Base-by-base conservation (phyloP, 2,888 invertebrate genomes). In the Leptinotarsa peninsularis region DNA sequence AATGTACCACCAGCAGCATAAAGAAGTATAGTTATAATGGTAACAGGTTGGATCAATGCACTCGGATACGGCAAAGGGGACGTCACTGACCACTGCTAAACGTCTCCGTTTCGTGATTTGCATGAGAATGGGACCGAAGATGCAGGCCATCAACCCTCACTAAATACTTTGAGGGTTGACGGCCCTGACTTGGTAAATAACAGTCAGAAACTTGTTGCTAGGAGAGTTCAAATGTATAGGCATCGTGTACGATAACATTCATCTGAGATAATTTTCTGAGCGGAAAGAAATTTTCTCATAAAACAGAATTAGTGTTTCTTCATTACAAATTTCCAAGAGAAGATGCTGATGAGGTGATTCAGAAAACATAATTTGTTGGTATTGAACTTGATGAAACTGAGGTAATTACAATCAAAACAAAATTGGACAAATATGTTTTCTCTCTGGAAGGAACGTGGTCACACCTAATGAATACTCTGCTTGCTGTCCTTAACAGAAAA, bases 41-140 rank as follows among this genome's bases (percentile, higher is more conserved):
- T 27, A 52, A 67, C 70, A 70, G 70, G 67, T 69, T 78, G 74
- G 79, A 79, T 78, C 79, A 81, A 76, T 79, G 82, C 77, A 73
- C 81, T 75, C 69, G 74, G 71, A 79, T 73, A 78, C 79, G 77
- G 77, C 73, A 67, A 58, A 74, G 56, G 67, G 77, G 72, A 78
- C 81, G 81, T 81, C 81, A 83, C 82, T 83, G 83, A 83, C 82
- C 83, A 82, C 79, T 79, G 78, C 79, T 33, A 80, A 80, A 78
- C 80, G 80, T 78, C 79, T 76, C 70, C 60, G 72, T 56, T 66
- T 73, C 74, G 77, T 78, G 79, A 83, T 83, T 82, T 82, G 80
- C 82, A 83, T 83, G 79, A 82, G 82, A 81, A 81, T 82, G 80
- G 78, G 76, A 75, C 76, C 77, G 78, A 72, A 73, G 72, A 72